These are phyloP conservation scores for Antheraea yamamai DNA, from an alignment of 2,888 invertebrate species.

Conservation along the genomic window DNA sequence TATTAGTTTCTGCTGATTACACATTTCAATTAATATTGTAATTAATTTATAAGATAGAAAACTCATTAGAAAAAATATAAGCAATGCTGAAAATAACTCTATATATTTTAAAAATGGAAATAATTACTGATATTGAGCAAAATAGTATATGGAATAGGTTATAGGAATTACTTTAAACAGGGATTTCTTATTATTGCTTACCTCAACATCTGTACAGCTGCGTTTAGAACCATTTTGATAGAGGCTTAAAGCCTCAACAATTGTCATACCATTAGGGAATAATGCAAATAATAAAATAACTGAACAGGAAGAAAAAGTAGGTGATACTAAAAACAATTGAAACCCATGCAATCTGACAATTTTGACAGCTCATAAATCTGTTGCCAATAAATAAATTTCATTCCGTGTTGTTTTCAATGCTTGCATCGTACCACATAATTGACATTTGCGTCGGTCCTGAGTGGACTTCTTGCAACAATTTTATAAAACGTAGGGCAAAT, in stretches of 20 bases:
- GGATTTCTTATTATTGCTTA: conserved; percentile 57
- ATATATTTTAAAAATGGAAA: neutral
- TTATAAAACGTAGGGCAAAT: no score
- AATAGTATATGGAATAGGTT: neutral
- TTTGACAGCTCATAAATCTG: conserved; percentile 27
- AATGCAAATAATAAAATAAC: conserved; percentile 52
- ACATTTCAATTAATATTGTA: neutral
- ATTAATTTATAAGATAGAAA: neutral
- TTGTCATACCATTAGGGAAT: conserved; percentile 77
- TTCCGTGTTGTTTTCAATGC: neutral
- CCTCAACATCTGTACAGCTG: conserved; percentile 89
- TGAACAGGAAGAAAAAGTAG: conserved; percentile 53
- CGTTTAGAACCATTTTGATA: conserved; percentile 87
- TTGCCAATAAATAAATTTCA: neutral
- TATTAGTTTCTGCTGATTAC: neutral
- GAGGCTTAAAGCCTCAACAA: conserved; percentile 76
- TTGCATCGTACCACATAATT: no score
- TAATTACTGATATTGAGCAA: neutral
- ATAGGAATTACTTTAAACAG: conserved; percentile 2
- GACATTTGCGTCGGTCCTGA: no score
- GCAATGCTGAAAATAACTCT: neutral
- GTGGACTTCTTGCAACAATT: no score
- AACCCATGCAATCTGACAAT: conserved; percentile 48
- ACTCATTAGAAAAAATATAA: neutral
- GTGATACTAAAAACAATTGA: conserved; percentile 70